A percentile compares a stretch with the other conserved stretches of the same genome.
Conservation (phyloP, 2,797 vertebrate species). For the Rhodeus uyekii region DNA sequence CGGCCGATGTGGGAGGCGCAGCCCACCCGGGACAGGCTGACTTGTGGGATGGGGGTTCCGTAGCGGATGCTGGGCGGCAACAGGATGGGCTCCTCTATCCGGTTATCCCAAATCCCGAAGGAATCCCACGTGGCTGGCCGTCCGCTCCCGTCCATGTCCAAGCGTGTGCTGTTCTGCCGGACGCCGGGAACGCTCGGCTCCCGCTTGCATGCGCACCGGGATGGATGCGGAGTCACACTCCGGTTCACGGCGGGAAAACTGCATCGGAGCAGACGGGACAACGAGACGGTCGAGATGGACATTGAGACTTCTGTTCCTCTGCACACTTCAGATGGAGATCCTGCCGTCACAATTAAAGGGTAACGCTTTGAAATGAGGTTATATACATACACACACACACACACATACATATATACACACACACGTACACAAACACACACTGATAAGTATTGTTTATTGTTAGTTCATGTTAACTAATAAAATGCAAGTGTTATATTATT, state of each 20-base stretch:
- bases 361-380: background rate
- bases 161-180: conserved; percentile 76
- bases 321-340: conserved; percentile 7
- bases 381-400: too few species aligned
- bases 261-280: conserved; percentile 33
- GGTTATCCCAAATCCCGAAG: conserved; percentile 98
- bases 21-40: conserved; percentile 87
- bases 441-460: too few species aligned
- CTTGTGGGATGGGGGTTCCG: conserved; percentile 90
- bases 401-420: too few species aligned
- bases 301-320: conserved; percentile 24
- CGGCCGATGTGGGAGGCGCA: conserved; percentile 88
- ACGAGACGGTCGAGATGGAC: conserved; percentile 34
- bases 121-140: conserved; percentile 89
- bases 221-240: background rate
- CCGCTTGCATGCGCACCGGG: conserved; percentile 32
- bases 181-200: conserved; percentile 67
- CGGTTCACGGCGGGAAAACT: conserved; percentile 7
- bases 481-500: too few species aligned
- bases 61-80: conserved; percentile 95
- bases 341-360: background rate
- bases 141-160: conserved; percentile 86
- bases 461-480: too few species aligned
- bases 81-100: conserved; percentile 93
- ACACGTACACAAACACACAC: too few species aligned